Percentiles rank a stretch among this genome's conserved stretches.
Evolutionary conservation across 2,797 vertebrate genomes (phyloP).

Genomic region (Cynopterus sphinx): DNA sequence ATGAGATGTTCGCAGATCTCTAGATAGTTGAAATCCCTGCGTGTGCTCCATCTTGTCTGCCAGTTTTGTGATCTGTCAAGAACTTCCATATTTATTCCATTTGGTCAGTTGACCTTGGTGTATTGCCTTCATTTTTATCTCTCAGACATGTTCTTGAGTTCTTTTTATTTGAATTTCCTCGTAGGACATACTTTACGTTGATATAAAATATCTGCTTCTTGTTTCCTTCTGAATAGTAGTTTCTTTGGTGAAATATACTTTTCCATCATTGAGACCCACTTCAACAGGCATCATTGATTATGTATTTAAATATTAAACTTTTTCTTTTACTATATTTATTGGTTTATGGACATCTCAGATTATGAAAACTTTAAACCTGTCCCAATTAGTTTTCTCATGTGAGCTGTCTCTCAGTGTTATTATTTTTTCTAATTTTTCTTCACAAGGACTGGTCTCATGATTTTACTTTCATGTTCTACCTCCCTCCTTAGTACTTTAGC

Average conservation of each 20-base stretch:
- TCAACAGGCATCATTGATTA: background rate
- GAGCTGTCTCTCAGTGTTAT: background rate
- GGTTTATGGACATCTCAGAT: background rate
- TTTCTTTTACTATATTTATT: background rate
- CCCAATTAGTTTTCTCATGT: background rate
- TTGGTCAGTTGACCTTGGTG: background rate
- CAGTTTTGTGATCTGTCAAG: background rate
- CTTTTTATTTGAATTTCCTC: background rate
- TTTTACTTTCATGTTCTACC: background rate
- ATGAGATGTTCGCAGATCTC: background rate
- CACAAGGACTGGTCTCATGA: background rate
- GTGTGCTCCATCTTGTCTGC: background rate
- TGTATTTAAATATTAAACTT: slow-evolving; percentile 13
- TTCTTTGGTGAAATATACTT: background rate
- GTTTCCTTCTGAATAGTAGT: background rate
- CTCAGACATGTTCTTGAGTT: background rate
- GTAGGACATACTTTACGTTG: background rate
- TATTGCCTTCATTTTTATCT: background rate
- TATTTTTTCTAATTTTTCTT: background rate
- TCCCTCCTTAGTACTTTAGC: background rate
- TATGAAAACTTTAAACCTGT: background rate
- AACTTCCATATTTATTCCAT: background rate
- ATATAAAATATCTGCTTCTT: background rate
- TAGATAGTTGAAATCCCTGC: background rate
- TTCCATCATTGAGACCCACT: background rate